Percentiles rank a stretch among this genome's conserved stretches.
phyloP scores from a whole-genome alignment of 2,797 vertebrate species.

The Enteromius fasciolatus region DNA sequence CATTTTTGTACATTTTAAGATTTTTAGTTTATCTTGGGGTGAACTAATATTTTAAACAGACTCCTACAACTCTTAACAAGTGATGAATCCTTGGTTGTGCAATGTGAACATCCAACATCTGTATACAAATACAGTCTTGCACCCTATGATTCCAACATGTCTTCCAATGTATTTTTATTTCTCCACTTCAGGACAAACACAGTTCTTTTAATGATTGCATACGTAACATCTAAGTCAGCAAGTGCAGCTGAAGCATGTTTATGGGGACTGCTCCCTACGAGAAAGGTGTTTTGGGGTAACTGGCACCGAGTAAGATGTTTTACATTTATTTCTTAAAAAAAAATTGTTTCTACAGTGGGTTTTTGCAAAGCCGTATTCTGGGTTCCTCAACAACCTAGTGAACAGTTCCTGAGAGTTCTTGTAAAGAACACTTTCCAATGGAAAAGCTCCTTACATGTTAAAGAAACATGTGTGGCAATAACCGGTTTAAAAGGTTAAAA shows the following conservation, averaged over 20 bases:
- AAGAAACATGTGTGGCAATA: neutral
- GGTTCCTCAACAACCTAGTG: neutral
- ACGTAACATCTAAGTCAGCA: neutral
- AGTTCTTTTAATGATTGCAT: neutral
- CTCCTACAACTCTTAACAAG: neutral
- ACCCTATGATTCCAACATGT: neutral
- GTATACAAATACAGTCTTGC: neutral
- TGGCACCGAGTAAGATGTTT: neutral
- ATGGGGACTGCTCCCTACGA: neutral
- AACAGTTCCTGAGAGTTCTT: neutral
- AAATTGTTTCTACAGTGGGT: neutral
- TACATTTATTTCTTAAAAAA: neutral
- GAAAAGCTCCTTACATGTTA: neutral
- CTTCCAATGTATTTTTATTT: neutral
- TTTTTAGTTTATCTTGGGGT: neutral
- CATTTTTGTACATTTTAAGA: neutral
- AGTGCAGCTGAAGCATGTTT: neutral
- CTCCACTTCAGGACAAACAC: neutral
- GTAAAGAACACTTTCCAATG: neutral
- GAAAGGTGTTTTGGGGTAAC: neutral
- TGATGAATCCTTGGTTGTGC: neutral
- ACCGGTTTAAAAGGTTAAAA: neutral
- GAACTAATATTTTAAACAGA: neutral
- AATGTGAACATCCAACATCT: neutral
- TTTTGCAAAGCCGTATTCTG: neutral